These are phyloP conservation scores for Nemoura dubitans DNA, from an alignment of 2,888 invertebrate genomes.

Conservation along the genomic window DNA sequence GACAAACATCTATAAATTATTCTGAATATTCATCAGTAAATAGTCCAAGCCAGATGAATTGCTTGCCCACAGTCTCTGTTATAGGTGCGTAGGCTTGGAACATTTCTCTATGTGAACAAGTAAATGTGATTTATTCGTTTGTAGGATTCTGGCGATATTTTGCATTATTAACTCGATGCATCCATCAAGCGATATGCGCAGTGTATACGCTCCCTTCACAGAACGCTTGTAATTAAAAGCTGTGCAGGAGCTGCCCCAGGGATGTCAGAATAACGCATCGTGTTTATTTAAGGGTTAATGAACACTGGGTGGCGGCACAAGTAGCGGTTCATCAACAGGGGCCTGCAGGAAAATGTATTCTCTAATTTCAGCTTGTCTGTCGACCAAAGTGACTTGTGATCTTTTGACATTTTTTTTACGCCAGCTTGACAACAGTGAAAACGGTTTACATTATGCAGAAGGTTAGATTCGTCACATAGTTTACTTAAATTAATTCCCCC, in stretches of 20 bases:
- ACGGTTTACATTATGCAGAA: not conserved
- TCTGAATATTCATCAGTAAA: constrained; percentile 13
- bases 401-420: not conserved
- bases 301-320: not conserved
- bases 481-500: not conserved
- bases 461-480: not conserved
- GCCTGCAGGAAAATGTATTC: not conserved
- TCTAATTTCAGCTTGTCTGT: not conserved
- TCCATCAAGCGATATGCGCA: constrained; percentile 15
- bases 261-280: constrained; percentile 32
- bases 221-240: constrained; percentile 38
- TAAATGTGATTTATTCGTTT: constrained; percentile 35
- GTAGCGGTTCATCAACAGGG: constrained; percentile 5
- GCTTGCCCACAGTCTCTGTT: not conserved
- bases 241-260: not conserved
- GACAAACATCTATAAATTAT: not conserved
- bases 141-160: constrained; percentile 35
- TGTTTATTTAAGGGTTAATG: constrained; percentile 30
- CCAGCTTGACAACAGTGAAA: not conserved
- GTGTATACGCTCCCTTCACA: not conserved
- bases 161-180: constrained; percentile 40
- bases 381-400: not conserved
- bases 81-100: not conserved
- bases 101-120: not conserved
- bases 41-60: constrained; percentile 26